These are phyloP conservation scores for Gymnosoma rotundatum DNA, from an alignment of 2,888 invertebrate genomes.

Conservation along the genomic window DNA sequence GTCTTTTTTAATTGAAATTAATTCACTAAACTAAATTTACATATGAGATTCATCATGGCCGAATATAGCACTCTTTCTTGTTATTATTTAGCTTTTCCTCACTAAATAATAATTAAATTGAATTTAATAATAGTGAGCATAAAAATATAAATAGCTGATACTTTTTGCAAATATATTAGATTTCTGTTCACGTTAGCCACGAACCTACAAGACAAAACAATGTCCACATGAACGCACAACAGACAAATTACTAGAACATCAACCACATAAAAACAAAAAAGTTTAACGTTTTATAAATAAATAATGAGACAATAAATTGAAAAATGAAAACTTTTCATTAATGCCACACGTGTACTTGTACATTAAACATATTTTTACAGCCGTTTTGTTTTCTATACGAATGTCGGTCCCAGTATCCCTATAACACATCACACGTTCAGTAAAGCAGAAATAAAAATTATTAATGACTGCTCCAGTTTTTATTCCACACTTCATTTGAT, in stretches of 20 bases:
- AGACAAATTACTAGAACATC: slow-evolving; percentile 10
- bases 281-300: slow-evolving; percentile 25
- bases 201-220: not conserved
- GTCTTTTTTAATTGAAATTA: too few species aligned
- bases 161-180: too few species aligned
- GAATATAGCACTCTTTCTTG: too few species aligned
- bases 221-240: not conserved
- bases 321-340: slow-evolving; percentile 15
- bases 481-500: slow-evolving; percentile 16
- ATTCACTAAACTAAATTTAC: too few species aligned
- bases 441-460: slow-evolving; percentile 40
- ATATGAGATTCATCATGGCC: too few species aligned
- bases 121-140: too few species aligned
- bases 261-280: slow-evolving; percentile 15
- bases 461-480: slow-evolving; percentile 52
- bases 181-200: not conserved
- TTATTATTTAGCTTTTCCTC: too few species aligned
- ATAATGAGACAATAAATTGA: slow-evolving; percentile 17
- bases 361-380: slow-evolving; percentile 20
- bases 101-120: too few species aligned
- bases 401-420: not conserved
- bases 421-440: slow-evolving; percentile 10
- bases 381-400: not conserved
- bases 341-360: slow-evolving; percentile 29
- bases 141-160: too few species aligned